phyloP scores from a whole-genome alignment of 2,797 vertebrate species.

The Crenuchus spilurus region DNA sequence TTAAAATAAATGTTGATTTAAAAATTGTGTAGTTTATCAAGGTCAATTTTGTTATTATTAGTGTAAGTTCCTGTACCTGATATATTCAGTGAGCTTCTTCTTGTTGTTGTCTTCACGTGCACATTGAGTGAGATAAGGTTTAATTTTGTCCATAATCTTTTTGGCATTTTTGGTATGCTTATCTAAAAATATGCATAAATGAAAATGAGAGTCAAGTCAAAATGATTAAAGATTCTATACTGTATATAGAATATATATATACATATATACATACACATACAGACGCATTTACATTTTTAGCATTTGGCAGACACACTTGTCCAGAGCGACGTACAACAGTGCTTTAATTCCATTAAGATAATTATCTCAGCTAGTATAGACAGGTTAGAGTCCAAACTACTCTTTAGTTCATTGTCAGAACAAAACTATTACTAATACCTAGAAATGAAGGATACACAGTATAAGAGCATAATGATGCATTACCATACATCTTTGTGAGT shows the following conservation, averaged over 20 bases:
- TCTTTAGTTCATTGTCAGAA: no score
- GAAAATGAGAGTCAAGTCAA: not conserved
- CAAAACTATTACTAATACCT: no score
- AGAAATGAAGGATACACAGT: no score
- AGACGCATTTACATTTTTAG: no score
- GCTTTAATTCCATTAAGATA: no score
- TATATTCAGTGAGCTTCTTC: not conserved
- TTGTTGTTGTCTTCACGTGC: not conserved
- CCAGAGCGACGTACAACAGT: no score
- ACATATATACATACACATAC: no score
- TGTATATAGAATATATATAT: not conserved
- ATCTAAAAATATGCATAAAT: not conserved
- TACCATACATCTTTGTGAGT: no score
- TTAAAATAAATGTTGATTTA: not conserved
- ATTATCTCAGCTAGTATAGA: no score
- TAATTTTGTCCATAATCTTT: slow-evolving; percentile 4
- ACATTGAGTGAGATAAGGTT: not conserved
- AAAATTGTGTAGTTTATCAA: not conserved
- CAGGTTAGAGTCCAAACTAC: no score
- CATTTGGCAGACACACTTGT: no score
- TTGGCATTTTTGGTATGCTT: not conserved
- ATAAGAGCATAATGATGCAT: no score
- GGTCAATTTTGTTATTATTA: not conserved
- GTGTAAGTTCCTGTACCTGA: not conserved
- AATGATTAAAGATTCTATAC: not conserved